Evolutionary conservation across 1,140 invertebrate genomes (phyloP).

Genomic region (Cydia fagiglandana): DNA sequence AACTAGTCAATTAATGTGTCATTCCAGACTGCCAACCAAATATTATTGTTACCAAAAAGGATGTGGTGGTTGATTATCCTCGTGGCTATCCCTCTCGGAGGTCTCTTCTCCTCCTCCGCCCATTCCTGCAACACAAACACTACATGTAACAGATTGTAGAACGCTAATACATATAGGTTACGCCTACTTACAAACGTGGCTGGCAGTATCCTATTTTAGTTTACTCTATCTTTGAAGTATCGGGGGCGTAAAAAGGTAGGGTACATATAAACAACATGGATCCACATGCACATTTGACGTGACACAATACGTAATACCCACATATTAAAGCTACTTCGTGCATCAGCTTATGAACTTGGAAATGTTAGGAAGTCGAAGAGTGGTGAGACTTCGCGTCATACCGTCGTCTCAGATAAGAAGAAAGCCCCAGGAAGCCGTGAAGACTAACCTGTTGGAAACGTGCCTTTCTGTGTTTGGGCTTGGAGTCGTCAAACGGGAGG

Average conservation of each 20-base stretch:
- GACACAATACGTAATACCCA: not conserved
- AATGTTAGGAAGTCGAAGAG: not conserved
- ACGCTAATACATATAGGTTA: conserved; percentile 27
- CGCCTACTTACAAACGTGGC: not conserved
- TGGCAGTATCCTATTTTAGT: too few relatives aligned
- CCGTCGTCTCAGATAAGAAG: conserved; percentile 9
- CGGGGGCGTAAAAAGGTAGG: not conserved
- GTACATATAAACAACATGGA: conserved; percentile 19
- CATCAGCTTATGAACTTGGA: conserved; percentile 21
- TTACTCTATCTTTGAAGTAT: too few relatives aligned
- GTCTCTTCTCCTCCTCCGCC: conserved; percentile 75
- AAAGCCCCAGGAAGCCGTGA: conserved; percentile 4
- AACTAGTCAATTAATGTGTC: too few relatives aligned
- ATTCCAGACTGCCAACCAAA: not conserved
- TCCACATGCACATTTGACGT: conserved; percentile 22
- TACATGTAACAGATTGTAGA: not conserved
- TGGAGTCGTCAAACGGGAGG: conserved; percentile 81
- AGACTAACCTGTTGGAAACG: conserved; percentile 88
- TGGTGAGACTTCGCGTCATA: not conserved
- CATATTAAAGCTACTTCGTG: conserved; percentile 14
- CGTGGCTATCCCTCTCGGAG: conserved; percentile 77
- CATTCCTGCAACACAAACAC: conserved; percentile 65
- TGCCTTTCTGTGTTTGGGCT: conserved; percentile 91
- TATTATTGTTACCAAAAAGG: conserved; percentile 69
- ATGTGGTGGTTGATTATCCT: conserved; percentile 79